Conservation (phyloP, 1,140 invertebrate species). For the Wiebesia pumilae region DNA sequence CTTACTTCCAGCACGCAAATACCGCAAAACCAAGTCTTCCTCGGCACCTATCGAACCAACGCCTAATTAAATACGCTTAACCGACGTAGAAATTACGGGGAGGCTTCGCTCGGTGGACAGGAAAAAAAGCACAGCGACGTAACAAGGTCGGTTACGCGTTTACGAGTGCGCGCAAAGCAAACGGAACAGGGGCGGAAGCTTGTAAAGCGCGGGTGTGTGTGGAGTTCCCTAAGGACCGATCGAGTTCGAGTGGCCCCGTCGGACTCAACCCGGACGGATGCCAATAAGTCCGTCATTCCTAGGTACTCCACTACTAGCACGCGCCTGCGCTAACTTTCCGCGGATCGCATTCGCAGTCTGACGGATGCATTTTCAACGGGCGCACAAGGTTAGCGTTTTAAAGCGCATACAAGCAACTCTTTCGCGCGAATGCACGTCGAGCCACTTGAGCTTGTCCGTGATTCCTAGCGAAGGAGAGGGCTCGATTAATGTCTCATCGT, state of each 20-base stretch:
- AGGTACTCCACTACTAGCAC: slow-evolving; percentile 19
- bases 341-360: too few species aligned
- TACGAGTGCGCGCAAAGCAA: not conserved
- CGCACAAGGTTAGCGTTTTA: too few species aligned
- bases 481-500: too few species aligned
- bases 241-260: slow-evolving; percentile 60
- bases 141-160: not conserved
- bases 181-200: not conserved
- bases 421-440: too few species aligned
- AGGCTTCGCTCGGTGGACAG: not conserved
- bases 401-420: too few species aligned
- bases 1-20: not conserved
- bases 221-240: slow-evolving; percentile 58
- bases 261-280: slow-evolving; percentile 49
- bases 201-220: slow-evolving; percentile 39
- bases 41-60: not conserved
- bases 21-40: not conserved
- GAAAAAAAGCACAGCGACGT: not conserved
- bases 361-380: too few species aligned
- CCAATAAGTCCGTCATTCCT: slow-evolving; percentile 62
- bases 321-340: not conserved
- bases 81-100: not conserved
- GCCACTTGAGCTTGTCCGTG: too few species aligned
- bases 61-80: not conserved
- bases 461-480: too few species aligned